These are phyloP conservation scores for Brachyistius frenatus DNA, from an alignment of 2,113 vertebrate species.

Conservation along the genomic window DNA sequence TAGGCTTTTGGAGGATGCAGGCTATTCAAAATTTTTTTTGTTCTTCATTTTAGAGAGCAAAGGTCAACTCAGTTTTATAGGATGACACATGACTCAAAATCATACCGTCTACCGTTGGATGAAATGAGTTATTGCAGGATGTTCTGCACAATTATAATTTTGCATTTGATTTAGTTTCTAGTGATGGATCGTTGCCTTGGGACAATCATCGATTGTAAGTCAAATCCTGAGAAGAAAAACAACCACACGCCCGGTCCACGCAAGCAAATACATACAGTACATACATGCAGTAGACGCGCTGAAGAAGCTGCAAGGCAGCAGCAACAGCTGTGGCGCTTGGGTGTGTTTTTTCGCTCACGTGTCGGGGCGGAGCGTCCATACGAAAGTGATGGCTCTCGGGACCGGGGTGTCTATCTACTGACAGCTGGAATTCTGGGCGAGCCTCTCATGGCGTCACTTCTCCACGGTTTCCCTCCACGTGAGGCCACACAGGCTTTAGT, in stretches of 20 bases:
- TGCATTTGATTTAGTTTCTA: constrained; percentile 11
- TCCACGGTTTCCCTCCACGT: constrained; percentile 54
- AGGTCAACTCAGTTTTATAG: not conserved
- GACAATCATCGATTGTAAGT: not conserved
- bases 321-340: constrained; percentile 47
- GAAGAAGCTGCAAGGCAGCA: not conserved
- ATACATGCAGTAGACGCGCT: not conserved
- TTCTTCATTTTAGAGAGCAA: not conserved
- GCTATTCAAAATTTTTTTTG: not conserved
- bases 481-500: constrained; percentile 38
- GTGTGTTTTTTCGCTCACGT: constrained; percentile 54
- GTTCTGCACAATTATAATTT: not conserved
- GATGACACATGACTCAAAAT: not conserved
- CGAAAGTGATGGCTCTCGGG: constrained; percentile 21
- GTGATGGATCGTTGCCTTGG: constrained; percentile 10
- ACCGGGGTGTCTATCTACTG: constrained; percentile 11
- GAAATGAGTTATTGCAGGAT: constrained; percentile 1
- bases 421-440: constrained; percentile 54
- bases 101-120: not conserved
- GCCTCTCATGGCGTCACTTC: constrained; percentile 52
- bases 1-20: not conserved
- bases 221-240: constrained; percentile 9
- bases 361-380: constrained; percentile 36
- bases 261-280: not conserved
- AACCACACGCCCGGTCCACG: not conserved